Base-by-base conservation (phyloP, 2,113 vertebrate genomes). In the Campylomormyrus numenius region DNA sequence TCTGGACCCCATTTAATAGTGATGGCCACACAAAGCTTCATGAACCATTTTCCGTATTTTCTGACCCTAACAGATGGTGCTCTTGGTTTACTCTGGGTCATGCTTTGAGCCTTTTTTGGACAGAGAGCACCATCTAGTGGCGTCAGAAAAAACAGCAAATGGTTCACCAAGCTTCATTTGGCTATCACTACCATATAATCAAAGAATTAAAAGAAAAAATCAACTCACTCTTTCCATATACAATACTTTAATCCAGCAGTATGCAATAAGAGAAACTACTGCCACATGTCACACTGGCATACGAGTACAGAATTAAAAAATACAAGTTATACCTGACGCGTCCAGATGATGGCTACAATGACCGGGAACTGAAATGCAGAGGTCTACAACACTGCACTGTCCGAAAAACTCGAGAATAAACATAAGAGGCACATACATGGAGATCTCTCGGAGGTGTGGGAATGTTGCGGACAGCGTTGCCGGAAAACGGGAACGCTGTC, bases 221-320 rank as follows among this genome's bases (percentile, higher is more conserved):
- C 15, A 58, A 56, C 10, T 70, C 39, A 27, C 21, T 74, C 35
- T 80, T 58, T 89, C 35, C 31, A 10, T 84, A 58, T 19, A 85
- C 17, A 35, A 48, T 89, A 49, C 53, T 89, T 89, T 89, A 89
- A 94, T n/a, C 0, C 94, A 94, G 94, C 95, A 96, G 95, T 92
- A 93, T 89, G 94, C 96, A 95, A 95, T 92, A 93, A 90, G 94
- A 96, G 50, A 89, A 77, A 94, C 92, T 93, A 94, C 92, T 94
- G 93, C 93, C 94, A 93, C 94, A 94, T 93, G 90, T 94, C 42
- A 95, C 94, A 94, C 56, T 95, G 95, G 94, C 94, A 95, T 95
- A 96, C 93, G 92, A 70, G 93, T 94, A 95, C 92, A 95, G 94
- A 95, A 95, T 92, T 95, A 95, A 92, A 95, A 96, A 96, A 94